These are phyloP conservation scores for Oryzias dopingdopingensis DNA, from an alignment of 2,797 vertebrate genomes.

Conservation along the genomic window DNA sequence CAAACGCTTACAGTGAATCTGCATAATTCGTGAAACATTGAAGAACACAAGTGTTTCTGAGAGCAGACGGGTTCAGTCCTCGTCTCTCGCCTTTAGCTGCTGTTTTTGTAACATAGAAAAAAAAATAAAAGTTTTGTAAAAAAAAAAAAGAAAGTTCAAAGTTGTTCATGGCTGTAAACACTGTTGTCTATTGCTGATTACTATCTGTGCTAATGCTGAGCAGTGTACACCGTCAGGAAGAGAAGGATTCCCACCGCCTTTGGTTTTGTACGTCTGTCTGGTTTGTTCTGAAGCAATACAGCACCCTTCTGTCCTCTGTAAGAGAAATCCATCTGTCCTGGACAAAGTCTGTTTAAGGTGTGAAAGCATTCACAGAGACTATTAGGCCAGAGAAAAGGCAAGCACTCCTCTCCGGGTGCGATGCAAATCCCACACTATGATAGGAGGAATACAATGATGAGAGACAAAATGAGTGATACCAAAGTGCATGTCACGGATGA, in stretches of 20 bases:
- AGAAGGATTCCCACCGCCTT: conserved; percentile 56
- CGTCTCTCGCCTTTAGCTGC: conserved; percentile 36
- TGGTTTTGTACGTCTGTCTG: conserved; percentile 57
- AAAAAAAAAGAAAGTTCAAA: conserved; percentile 24
- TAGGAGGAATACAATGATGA: conserved; percentile 84
- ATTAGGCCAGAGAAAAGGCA: conserved; percentile 58
- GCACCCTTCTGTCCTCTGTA: conserved; percentile 37
- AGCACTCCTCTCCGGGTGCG: conserved; percentile 42
- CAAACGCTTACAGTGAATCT: conserved; percentile 47
- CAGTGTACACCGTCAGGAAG: conserved; percentile 49
- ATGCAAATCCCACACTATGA: conserved; percentile 73
- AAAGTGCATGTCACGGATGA: conserved; percentile 86
- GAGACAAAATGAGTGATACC: conserved; percentile 83
- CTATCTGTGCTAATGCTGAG: conserved; percentile 56
- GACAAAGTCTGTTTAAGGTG: conserved; percentile 52
- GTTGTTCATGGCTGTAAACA: conserved; percentile 49
- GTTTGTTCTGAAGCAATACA: conserved; percentile 45
- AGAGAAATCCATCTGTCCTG: conserved; percentile 43
- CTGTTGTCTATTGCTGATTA: conserved; percentile 44
- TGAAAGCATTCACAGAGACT: conserved; percentile 57
- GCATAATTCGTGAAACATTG: conserved; percentile 45
- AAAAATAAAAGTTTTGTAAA: background rate
- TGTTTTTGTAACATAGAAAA: conserved; percentile 28
- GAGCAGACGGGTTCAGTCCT: conserved; percentile 47
- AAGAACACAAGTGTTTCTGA: conserved; percentile 45